These are phyloP conservation scores for Xenops minutus DNA, from an alignment of 2,797 vertebrate species.

Conservation along the genomic window DNA sequence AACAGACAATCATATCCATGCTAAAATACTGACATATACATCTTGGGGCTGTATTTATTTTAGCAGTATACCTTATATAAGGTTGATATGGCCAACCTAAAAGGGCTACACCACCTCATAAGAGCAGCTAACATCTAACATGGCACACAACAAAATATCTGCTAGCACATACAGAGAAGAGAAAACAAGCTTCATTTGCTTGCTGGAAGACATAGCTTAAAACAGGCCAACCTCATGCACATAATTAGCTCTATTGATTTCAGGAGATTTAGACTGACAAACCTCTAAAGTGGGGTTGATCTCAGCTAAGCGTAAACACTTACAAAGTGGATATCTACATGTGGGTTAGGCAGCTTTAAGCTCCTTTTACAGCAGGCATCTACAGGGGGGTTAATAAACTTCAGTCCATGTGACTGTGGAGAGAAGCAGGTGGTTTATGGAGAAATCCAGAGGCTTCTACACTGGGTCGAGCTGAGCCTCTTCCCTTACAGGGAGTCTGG, in stretches of 20 bases:
- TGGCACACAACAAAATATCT: background rate
- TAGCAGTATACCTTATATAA: background rate
- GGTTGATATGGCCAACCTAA: background rate
- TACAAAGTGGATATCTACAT: background rate
- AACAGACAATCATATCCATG: accelerated
- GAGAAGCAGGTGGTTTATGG: background rate
- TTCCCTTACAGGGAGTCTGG: background rate
- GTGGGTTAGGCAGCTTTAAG: background rate
- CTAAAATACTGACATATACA: background rate
- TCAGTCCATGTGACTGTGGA: background rate
- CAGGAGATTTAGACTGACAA: background rate
- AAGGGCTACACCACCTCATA: background rate
- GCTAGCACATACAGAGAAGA: background rate
- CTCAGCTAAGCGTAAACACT: background rate
- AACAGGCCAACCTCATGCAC: background rate
- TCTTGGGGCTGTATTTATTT: background rate
- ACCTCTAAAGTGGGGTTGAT: background rate
- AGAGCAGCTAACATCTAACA: background rate
- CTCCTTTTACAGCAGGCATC: background rate
- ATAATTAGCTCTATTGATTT: background rate
- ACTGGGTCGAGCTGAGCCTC: background rate
- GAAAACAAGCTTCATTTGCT: background rate
- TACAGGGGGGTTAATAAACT: background rate
- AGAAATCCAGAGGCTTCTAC: background rate
- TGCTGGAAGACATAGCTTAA: background rate